Base-by-base conservation (phyloP, 2,113 vertebrate genomes). In the Blennius ocellaris region DNA sequence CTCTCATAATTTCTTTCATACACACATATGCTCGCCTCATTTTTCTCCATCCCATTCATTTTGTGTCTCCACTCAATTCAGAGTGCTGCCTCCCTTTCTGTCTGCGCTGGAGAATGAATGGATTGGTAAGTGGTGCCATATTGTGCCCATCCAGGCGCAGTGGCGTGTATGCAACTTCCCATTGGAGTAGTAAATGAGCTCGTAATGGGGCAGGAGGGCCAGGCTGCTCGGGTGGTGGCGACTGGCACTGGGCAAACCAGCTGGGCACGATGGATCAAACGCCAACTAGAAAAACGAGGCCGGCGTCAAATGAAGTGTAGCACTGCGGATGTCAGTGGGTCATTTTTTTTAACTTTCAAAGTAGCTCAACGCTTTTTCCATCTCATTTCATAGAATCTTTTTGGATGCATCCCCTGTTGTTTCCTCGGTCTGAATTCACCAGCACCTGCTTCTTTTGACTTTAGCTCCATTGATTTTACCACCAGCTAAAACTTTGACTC, bases 101-200 rank as follows among this genome's bases (percentile, higher is more conserved):
- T 72, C 63, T 78, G 73, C 53, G 48, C 68, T 78, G 76, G 53
- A 75, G 74, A 82, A 84, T 90, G 88, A 89, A 91, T 87, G 76
- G 87, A 60, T 68, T 78, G 68, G 76, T 90, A 88, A 92, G 89
- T 90, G 89, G 85, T 82, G 87, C 86, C 92, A 92, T 93, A 91
- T 92, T 92, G 91, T 85, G 87, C 73, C 80, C 89, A 91, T 87
- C 79, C 85, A 91, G 85, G 92, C 83, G 80, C 83, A 82, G 81
- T 86, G 82, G 85, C 55, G 74, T 81, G 81, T 85, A 71, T 60
- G 64, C 68, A 73, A 81, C 83, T 87, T 85, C 86, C 87, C 76
- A 82, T 83, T 84, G 87, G 87, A 84, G 85, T 80, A 73, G 86
- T 85, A 87, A 90, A 92, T 87, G 90, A 89, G 87, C 83, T 85